Percentiles rank a stretch among this genome's conserved stretches.
Conservation (phyloP, 2,888 invertebrate species). For the Rhagonycha fulva region DNA sequence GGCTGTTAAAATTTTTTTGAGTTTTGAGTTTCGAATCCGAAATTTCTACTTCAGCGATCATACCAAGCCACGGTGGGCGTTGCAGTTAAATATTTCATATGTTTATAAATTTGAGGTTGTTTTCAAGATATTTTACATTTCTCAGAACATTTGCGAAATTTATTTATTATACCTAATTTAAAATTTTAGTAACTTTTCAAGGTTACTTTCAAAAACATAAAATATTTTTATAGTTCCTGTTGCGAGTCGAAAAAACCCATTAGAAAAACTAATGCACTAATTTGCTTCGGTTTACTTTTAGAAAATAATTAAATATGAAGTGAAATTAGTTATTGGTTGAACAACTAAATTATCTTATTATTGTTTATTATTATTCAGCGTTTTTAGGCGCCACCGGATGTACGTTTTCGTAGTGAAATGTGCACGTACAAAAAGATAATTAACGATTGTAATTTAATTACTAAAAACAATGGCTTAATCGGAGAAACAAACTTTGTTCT, state of each 20-base stretch:
- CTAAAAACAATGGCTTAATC: not conserved
- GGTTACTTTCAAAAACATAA: not conserved
- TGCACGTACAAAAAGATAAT: not conserved
- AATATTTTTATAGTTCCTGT: not conserved
- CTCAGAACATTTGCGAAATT: not conserved
- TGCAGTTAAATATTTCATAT: too few species aligned
- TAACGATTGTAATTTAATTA: not conserved
- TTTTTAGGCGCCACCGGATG: not conserved
- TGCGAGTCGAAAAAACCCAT: not conserved
- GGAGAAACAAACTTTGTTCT: not conserved
- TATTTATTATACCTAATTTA: not conserved
- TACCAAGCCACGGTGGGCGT: too few species aligned
- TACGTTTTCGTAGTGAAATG: not conserved
- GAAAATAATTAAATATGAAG: not conserved
- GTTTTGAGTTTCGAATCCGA: not conserved
- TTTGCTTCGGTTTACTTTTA: not conserved
- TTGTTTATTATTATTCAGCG: not conserved
- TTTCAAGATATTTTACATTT: not conserved
- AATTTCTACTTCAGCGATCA: not conserved
- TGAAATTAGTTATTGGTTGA: not conserved
- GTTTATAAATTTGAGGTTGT: not conserved
- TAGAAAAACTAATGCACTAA: not conserved
- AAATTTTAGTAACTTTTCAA: not conserved
- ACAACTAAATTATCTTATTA: not conserved
- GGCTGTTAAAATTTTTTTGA: too few species aligned